A percentile compares a stretch with the other conserved stretches of the same genome.
Evolutionary conservation across 2,888 invertebrate genomes (phyloP).

Genomic region (Cephus pulcher): DNA sequence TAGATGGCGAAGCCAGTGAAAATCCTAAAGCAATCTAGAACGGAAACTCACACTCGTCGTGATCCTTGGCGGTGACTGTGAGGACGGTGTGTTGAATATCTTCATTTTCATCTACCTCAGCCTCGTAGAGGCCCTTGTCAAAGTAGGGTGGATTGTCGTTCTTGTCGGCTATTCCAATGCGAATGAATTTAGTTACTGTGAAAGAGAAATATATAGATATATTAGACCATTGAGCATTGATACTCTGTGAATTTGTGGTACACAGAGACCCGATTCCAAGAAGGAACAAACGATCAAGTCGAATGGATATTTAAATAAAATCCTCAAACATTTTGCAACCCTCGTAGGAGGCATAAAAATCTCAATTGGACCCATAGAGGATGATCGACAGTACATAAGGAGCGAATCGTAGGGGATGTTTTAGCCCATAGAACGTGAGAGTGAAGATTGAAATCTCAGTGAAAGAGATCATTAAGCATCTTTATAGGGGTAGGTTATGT

Average conservation of each 20-base stretch:
- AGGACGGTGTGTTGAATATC: slow-evolving; percentile 97
- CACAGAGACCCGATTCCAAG: too few species aligned
- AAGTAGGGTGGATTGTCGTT: slow-evolving; percentile 99
- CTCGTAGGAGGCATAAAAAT: neutral
- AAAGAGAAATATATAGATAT: slow-evolving; percentile 50
- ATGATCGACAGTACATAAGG: neutral
- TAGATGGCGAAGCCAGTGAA: slow-evolving; percentile 2
- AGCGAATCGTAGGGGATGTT: neutral
- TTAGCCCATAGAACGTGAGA: neutral
- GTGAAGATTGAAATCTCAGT: neutral
- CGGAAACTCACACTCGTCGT: slow-evolving; percentile 89
- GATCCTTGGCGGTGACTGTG: slow-evolving; percentile 98
- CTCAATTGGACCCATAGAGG: neutral
- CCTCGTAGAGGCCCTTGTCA: slow-evolving; percentile 95
- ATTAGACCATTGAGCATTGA: neutral
- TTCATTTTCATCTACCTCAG: slow-evolving; percentile 98
- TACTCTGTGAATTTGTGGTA: too few species aligned
- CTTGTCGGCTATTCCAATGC: slow-evolving; percentile 98
- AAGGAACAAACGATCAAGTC: neutral
- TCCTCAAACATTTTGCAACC: neutral
- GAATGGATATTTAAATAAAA: neutral
- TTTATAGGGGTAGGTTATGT: neutral
- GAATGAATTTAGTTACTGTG: slow-evolving; percentile 98
- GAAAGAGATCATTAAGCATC: neutral
- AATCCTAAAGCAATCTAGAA: slow-evolving; percentile 5